Base-by-base conservation (phyloP, 1,140 invertebrate species). In the Ephestia elutella region DNA sequence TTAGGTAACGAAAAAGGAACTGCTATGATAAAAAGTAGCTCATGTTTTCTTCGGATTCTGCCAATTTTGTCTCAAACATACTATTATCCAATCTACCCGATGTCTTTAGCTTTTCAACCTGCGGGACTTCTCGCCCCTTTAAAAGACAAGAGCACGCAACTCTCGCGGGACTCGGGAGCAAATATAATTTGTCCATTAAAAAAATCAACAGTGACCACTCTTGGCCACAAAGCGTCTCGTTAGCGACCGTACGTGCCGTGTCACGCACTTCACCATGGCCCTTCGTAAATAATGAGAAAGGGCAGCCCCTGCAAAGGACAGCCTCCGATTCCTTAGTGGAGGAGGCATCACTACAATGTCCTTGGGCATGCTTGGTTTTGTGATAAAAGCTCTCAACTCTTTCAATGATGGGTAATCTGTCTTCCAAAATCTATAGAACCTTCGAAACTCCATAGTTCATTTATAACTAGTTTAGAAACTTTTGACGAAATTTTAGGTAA, bases 171-270 rank as follows among this genome's bases (percentile, higher is more conserved):
- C 65, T 78, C 65, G 28, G n/a, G 57, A 73, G 73, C 63, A 84
- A 86, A 87, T 86, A 84, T 82, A 76, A 86, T 88, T 85, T 84
- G 78, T 79, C 79, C 81, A 86, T 88, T 88, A 86, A 88, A 88
- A 87, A 86, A 83, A 82, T 78, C 73, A 80, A 80, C 75, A 79
- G 78, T 83, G 82, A 82, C 80, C 80, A 82, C 80, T 81, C 73
- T 80, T 61, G 82, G 80, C 82, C 83, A 88, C 85, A 86, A 86
- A 86, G 75, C 82, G 80, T 84, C 86, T 88, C 86, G 83, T 88
- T 88, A 88, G 82, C 73, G 76, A 25, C 69, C 75, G 82, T 70
- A 88, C 86, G 86, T 88, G 86, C 82, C 82, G 77, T 75, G 78
- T 86, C 83, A 82, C 81, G 80, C 86, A 82, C 83, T 86, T 81